Percentiles rank a stretch among this genome's conserved stretches.
Evolutionary conservation across 2,797 vertebrate genomes (phyloP).

Genomic region (Melanotaenia boesemani): DNA sequence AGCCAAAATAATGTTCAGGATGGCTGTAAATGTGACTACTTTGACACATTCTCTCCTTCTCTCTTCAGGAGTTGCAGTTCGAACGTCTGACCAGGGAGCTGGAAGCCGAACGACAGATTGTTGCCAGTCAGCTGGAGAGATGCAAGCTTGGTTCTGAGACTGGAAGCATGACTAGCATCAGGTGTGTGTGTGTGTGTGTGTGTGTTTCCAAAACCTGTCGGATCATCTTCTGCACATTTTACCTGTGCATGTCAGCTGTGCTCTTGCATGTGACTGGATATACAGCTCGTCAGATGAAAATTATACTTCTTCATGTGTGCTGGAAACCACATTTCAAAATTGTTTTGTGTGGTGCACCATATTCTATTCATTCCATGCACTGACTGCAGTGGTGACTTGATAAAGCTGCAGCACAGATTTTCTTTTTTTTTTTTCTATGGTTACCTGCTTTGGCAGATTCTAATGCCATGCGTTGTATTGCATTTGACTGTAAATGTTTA

Average conservation of each 20-base stretch:
- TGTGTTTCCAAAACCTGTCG: slow-evolving; percentile 50
- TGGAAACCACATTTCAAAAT: slow-evolving; percentile 21
- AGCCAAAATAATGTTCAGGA: slow-evolving; percentile 56
- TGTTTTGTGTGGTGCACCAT: neutral
- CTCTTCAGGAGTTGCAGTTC: slow-evolving; percentile 95
- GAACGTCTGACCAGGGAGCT: slow-evolving; percentile 98
- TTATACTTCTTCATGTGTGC: slow-evolving; percentile 27
- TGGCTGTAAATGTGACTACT: slow-evolving; percentile 48
- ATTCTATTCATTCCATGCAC: neutral
- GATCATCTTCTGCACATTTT: slow-evolving; percentile 26
- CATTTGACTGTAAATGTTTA: neutral
- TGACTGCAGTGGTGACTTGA: neutral
- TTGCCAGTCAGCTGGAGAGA: slow-evolving; percentile 98
- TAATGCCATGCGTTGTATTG: neutral
- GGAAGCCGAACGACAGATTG: slow-evolving; percentile 98
- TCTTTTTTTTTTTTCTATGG: neutral
- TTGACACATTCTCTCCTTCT: slow-evolving; percentile 41
- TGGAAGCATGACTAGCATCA: slow-evolving; percentile 99
- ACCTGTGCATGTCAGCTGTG: slow-evolving; percentile 58
- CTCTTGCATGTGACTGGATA: slow-evolving; percentile 55
- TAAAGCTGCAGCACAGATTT: neutral
- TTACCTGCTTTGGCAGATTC: neutral
- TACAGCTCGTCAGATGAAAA: slow-evolving; percentile 45
- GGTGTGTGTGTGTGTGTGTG: slow-evolving; percentile 80
- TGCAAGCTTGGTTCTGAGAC: slow-evolving; percentile 99